phyloP scores from a whole-genome alignment of 2,888 invertebrate genomes.

The Drosophila austrosaltans region DNA sequence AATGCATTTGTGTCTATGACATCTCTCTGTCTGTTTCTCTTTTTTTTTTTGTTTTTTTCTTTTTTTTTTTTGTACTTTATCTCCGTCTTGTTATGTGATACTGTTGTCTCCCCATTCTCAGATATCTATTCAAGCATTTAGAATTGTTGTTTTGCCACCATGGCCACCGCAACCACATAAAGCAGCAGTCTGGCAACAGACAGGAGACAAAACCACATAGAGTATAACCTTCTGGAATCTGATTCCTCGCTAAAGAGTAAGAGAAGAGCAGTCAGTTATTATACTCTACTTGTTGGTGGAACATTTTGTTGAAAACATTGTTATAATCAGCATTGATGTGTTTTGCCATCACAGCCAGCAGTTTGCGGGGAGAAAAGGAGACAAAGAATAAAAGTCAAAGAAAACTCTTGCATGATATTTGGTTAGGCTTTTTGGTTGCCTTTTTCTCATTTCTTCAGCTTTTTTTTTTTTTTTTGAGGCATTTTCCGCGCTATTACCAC shows the following conservation, averaged over 20 bases:
- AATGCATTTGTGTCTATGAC: background rate
- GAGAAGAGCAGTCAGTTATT: background rate
- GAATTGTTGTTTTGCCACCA: slow-evolving; percentile 6
- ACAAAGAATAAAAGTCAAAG: background rate
- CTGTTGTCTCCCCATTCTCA: background rate
- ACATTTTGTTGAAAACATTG: slow-evolving; percentile 14
- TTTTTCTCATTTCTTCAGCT: background rate
- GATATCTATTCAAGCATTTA: slow-evolving; percentile 10
- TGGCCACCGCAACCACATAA: slow-evolving; percentile 15
- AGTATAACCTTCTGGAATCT: slow-evolving; percentile 13
- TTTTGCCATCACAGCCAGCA: slow-evolving; percentile 3
- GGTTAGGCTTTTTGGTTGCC: background rate
- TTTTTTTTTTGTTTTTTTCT: background rate
- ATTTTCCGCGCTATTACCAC: slow-evolving; percentile 75
- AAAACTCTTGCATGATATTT: too few species aligned
- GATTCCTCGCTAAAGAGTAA: background rate
- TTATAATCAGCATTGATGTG: slow-evolving; percentile 21
- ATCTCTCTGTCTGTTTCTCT: background rate
- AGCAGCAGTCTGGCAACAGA: slow-evolving; percentile 17
- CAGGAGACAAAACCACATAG: slow-evolving; percentile 16
- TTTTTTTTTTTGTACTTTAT: background rate
- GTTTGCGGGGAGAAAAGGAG: background rate
- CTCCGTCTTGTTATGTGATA: background rate
- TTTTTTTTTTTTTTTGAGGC: slow-evolving; percentile 14
- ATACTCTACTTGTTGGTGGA: background rate